Evolutionary conservation across 2,113 vertebrate species (phyloP), one percentile per base, ranked within the genome.

Genomic region (Chrysochloris asiatica): DNA sequence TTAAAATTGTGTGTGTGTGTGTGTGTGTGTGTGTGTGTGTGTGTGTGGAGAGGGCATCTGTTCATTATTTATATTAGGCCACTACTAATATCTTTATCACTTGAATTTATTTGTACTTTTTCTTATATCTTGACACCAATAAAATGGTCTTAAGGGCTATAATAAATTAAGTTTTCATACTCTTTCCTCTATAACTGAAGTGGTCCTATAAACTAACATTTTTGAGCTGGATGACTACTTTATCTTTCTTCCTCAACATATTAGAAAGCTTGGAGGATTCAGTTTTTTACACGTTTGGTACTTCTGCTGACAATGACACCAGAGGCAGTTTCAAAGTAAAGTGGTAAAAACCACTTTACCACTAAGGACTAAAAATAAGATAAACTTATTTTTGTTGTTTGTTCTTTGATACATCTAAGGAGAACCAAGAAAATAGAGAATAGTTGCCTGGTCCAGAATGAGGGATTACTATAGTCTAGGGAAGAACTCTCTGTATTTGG

Each of bases 1-100:
- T 10, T 79, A 86, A 24, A 94, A n/a, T n/a, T 45, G 81, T 72
- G 73, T 63, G 71, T 94, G 3, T 89, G 50, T 50, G 50, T 88
- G 13, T 56, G 16, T 56, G 84, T 45, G 81, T 72, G 73, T 45
- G 81, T 72, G 73, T 63, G 71, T 94, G 3, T 89, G 50, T 50
- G 50, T 88, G 13, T 56, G 16, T 56, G 84, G 81, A 86, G 93
- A 86, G 4, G 45, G 52, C 19, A 92, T 36, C 7, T 26, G 7
- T 63, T 82, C 17, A 48, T 14, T 8, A 82, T 30, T 14, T n/a
- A 61, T 47, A 10, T 82, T 69, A 83, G 11, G 12, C 21, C 19
- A 88, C 30, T 0, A 79, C 0, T 69, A 90, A 84, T 91, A 7
- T 9, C 93, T 90, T 79, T 79, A 3, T 61, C 24, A 67, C 21